Percentiles rank a stretch among this genome's conserved stretches.
Conservation (phyloP, 2,888 invertebrate species). For the Biston betularia region DNA sequence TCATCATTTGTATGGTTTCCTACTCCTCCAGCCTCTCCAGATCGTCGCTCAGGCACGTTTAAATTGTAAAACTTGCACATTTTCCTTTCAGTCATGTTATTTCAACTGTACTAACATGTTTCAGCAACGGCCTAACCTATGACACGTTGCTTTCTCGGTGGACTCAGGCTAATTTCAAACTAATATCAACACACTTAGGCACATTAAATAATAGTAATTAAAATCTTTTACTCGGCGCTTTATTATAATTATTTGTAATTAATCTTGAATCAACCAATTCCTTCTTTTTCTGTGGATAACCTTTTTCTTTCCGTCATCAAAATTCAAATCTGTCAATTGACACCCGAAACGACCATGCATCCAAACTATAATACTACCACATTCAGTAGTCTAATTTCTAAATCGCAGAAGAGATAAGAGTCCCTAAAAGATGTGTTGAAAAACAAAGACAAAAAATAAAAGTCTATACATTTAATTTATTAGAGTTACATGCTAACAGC, state of each 20-base stretch:
- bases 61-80: constrained; percentile 86
- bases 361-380: constrained; percentile 20
- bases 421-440: neutral
- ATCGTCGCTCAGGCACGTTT: constrained; percentile 83
- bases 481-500: constrained; percentile 1
- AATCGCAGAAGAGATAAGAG: neutral
- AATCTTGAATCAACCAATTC: constrained; percentile 72
- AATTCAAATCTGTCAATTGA: constrained; percentile 83
- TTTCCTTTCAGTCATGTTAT: constrained; percentile 85
- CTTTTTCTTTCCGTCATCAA: constrained; percentile 86
- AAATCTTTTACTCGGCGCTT: constrained; percentile 57
- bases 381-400: constrained; percentile 3
- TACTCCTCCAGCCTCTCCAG: constrained; percentile 69
- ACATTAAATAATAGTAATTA: constrained; percentile 60
- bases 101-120: constrained; percentile 83
- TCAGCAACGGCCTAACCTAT: constrained; percentile 84
- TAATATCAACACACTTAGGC: constrained; percentile 56
- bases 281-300: constrained; percentile 83
- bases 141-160: constrained; percentile 78
- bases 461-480: neutral
- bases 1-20: constrained; percentile 75
- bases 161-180: constrained; percentile 64
- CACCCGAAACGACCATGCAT: constrained; percentile 53
- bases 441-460: constrained; percentile 1
- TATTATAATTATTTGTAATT: constrained; percentile 59